Evolutionary conservation across 2,113 vertebrate species (phyloP), one percentile per base, ranked within the genome.

Genomic region (Rhodinocichla rosea): DNA sequence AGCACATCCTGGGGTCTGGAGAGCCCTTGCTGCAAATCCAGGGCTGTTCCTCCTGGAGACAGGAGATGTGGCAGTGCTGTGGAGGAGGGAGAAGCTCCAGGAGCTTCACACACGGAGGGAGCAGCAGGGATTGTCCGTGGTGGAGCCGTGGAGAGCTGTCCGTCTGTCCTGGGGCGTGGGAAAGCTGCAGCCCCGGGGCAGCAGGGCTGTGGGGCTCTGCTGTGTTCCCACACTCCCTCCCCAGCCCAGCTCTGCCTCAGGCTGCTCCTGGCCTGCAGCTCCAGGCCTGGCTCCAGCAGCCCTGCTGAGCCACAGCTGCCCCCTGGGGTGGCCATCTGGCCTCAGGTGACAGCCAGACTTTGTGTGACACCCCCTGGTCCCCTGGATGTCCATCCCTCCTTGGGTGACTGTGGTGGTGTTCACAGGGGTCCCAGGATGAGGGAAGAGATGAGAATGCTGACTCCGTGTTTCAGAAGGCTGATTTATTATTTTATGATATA

Each of bases 91-190:
- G 86, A 62, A 44, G 42, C 57, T 42, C 21, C 49, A 12, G 27
- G 30, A 79, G 57, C 35, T 39, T 3, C 10, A 24, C 1, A 0
- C 62, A 6, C 0, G 0, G 55, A 13, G 16, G 53, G 32, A 86
- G 57, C 81, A 79, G 57, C 62, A 62, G 65, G 73, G 69, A 33
- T 52, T 7, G 6, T 47, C 75, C 15, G 0, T 85, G 7, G 0
- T 0, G 0, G 47, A 27, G 42, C 70, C 0, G 2, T 3, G 32
- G 28, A 35, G 35, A 27, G 14, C 40, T 2, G 0, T 68, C 81
- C 13, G 1, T 49, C 24, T 7, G 0, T 40, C 8, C 7, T 0
- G 1, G 33, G 45, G 1, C 20, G 1, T 87, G 94, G 70, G 85
- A 82, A 84, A 33, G 9, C 44, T 9, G 35, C 87, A 77, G 30